Conservation (phyloP, 1,140 invertebrate species). For the Lucilia cuprina region DNA sequence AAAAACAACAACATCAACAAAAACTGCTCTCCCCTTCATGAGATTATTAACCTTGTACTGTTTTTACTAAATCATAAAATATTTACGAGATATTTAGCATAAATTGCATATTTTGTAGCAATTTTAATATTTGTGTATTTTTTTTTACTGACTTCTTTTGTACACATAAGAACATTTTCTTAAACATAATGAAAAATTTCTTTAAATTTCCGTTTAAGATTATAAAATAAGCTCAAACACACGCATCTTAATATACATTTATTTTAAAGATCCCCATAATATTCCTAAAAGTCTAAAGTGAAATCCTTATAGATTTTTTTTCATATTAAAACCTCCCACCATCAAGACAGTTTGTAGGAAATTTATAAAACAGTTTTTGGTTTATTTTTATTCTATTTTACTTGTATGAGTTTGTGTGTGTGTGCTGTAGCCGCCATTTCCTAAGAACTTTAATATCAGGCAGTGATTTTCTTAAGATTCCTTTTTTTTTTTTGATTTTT, state of each 20-base stretch:
- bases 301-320: background rate
- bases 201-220: slow-evolving; percentile 28
- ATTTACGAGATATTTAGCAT: slow-evolving; percentile 27
- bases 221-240: background rate
- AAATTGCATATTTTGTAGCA: slow-evolving; percentile 29
- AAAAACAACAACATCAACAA: background rate
- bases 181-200: slow-evolving; percentile 25
- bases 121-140: background rate
- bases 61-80: slow-evolving; percentile 21
- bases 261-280: background rate
- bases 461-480: background rate
- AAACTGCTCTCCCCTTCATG: background rate
- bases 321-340: background rate
- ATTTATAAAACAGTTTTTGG: background rate
- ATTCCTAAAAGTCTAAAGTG: no score
- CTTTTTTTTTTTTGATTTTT: background rate
- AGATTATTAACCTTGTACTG: background rate
- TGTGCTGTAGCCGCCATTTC: background rate
- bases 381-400: background rate
- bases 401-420: background rate
- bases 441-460: background rate
- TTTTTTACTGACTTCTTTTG: background rate
- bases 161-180: background rate
- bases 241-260: background rate
- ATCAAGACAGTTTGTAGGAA: background rate